These are phyloP conservation scores for Danio aesculapii DNA, from an alignment of 2,797 vertebrate genomes.

Conservation along the genomic window DNA sequence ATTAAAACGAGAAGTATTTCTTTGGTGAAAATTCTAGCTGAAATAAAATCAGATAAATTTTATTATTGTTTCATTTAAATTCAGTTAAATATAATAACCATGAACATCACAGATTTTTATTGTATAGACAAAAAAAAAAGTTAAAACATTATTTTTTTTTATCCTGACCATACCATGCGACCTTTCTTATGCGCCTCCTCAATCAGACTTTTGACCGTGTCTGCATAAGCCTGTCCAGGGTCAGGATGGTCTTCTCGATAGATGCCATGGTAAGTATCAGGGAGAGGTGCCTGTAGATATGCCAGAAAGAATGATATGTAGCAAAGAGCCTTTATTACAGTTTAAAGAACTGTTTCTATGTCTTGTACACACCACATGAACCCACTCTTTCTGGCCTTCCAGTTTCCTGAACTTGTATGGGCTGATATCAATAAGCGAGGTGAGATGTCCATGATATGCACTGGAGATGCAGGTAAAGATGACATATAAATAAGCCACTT, in stretches of 20 bases:
- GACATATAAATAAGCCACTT: background rate
- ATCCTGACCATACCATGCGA: conserved; percentile 79
- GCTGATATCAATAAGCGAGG: conserved; percentile 95
- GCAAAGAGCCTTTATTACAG: conserved; percentile 23
- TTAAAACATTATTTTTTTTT: background rate
- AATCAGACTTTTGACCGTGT: conserved; percentile 83
- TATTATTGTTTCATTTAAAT: no score
- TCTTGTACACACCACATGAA: conserved; percentile 91
- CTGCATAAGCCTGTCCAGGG: conserved; percentile 86
- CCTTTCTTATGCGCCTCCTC: conserved; percentile 81
- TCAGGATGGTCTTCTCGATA: conserved; percentile 86
- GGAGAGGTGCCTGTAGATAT: conserved; percentile 85
- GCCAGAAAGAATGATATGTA: background rate
- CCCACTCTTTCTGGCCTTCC: conserved; percentile 95
- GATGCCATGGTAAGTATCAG: conserved; percentile 90
- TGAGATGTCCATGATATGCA: conserved; percentile 95
- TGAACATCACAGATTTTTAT: background rate
- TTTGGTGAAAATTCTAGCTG: no score
- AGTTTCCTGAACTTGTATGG: conserved; percentile 97
- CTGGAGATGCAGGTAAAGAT: conserved; percentile 66
- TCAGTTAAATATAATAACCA: background rate
- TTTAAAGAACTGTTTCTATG: background rate
- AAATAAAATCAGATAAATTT: no score
- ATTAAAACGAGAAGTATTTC: no score
- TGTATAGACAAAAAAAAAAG: background rate